Conservation (phyloP, 2,888 invertebrate species). For the Adelognathus sp. region DNA sequence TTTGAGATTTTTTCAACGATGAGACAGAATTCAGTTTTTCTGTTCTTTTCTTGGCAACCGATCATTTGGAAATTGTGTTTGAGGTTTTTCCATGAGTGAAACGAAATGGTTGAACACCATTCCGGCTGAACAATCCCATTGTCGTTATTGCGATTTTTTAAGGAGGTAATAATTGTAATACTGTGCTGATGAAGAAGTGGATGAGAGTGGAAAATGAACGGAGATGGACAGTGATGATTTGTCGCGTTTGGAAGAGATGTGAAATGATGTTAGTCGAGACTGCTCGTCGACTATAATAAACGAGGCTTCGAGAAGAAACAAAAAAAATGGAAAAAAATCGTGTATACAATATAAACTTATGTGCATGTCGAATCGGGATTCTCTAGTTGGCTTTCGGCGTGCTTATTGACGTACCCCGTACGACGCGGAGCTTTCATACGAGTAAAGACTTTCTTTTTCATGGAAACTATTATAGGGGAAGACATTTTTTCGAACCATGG, state of each 20-base stretch:
- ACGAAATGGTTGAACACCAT: not conserved
- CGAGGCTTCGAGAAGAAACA: slow-evolving; percentile 21
- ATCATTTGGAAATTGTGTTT: too few relatives aligned
- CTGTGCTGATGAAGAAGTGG: slow-evolving; percentile 24
- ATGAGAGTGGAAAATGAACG: slow-evolving; percentile 1
- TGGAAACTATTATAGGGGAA: slow-evolving; percentile 37
- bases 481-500: not conserved
- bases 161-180: not conserved
- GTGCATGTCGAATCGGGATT: slow-evolving; percentile 53
- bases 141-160: slow-evolving; percentile 24
- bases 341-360: slow-evolving; percentile 36
- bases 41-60: too few relatives aligned
- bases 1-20: too few relatives aligned
- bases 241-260: not conserved
- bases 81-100: not conserved
- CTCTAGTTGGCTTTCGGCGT: slow-evolving; percentile 61
- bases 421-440: slow-evolving; percentile 57
- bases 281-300: slow-evolving; percentile 42
- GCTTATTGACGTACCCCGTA: slow-evolving; percentile 59
- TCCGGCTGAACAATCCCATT: not conserved
- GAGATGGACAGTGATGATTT: not conserved
- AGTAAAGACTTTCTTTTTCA: slow-evolving; percentile 53
- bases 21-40: too few relatives aligned
- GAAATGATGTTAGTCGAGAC: slow-evolving; percentile 48
- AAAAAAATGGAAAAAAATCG: too few relatives aligned